phyloP scores from a whole-genome alignment of 2,797 vertebrate species.

The Sparidentex hasta region DNA sequence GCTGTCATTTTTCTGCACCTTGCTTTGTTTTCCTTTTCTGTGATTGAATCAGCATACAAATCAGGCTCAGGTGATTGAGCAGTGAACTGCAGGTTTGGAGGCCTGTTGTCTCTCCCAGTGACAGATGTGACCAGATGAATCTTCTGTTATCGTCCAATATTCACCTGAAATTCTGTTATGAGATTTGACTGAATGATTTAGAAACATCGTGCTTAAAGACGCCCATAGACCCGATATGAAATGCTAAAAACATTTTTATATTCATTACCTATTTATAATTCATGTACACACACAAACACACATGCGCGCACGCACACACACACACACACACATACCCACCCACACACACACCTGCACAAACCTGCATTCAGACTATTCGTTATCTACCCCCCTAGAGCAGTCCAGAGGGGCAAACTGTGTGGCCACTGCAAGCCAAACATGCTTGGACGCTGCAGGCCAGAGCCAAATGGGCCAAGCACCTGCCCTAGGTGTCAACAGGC shows the following conservation, averaged over 20 bases:
- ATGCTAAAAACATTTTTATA: constrained; percentile 32
- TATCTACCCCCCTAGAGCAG: constrained; percentile 80
- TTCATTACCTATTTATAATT: constrained; percentile 47
- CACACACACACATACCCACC: constrained; percentile 28
- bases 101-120: constrained; percentile 57
- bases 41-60: constrained; percentile 72
- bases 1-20: constrained; percentile 65
- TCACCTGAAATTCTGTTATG: constrained; percentile 5
- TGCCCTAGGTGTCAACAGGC: constrained; percentile 84
- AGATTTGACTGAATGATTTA: constrained; percentile 35
- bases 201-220: constrained; percentile 28
- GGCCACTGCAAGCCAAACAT: constrained; percentile 77
- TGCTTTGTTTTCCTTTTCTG: constrained; percentile 67
- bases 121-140: constrained; percentile 55
- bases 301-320: not conserved
- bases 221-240: constrained; percentile 9
- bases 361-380: constrained; percentile 73
- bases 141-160: constrained; percentile 38
- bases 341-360: constrained; percentile 38
- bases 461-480: constrained; percentile 82
- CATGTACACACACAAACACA: constrained; percentile 4
- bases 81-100: constrained; percentile 52
- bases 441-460: constrained; percentile 80
- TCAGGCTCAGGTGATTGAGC: constrained; percentile 64
- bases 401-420: constrained; percentile 80